Evolutionary conservation across 2,113 vertebrate species (phyloP).

Genomic region (Oryzias curvinotus): DNA sequence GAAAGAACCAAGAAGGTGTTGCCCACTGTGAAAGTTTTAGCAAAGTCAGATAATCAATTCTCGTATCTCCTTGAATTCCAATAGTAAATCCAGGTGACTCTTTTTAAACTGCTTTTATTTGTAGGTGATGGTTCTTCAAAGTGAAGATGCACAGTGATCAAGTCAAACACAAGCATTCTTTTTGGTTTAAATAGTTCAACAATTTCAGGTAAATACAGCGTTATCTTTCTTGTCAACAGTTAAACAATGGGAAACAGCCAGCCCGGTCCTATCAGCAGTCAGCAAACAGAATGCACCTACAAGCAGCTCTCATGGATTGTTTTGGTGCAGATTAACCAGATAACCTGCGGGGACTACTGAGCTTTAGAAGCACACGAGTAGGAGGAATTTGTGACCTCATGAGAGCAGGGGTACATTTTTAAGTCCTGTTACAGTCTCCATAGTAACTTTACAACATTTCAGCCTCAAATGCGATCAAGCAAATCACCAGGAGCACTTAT

Average conservation of each 20-base stretch:
- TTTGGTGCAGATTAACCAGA: conserved; percentile 1
- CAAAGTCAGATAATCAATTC: too few species aligned
- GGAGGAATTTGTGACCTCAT: neutral
- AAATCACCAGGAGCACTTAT: neutral
- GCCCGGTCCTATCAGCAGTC: neutral
- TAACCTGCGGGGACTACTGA: conserved; percentile 19
- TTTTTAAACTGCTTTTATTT: too few species aligned
- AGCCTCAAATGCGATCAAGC: too few species aligned
- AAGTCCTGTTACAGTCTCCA: too few species aligned
- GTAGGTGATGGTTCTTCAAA: too few species aligned
- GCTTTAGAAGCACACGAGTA: neutral
- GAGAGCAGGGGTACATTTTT: neutral
- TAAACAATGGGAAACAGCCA: neutral
- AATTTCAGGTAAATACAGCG: neutral
- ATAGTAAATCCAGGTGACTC: too few species aligned
- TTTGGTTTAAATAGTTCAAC: neutral
- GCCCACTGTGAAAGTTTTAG: too few species aligned
- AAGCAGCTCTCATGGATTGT: neutral
- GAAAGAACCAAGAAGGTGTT: too few species aligned
- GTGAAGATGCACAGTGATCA: too few species aligned
- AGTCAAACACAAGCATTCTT: neutral
- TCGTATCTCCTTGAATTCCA: too few species aligned
- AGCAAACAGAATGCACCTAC: neutral
- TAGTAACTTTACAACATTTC: too few species aligned
- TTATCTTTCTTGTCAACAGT: neutral